Conservation (phyloP, 2,113 vertebrate species). For the Formicarius rufipectus region DNA sequence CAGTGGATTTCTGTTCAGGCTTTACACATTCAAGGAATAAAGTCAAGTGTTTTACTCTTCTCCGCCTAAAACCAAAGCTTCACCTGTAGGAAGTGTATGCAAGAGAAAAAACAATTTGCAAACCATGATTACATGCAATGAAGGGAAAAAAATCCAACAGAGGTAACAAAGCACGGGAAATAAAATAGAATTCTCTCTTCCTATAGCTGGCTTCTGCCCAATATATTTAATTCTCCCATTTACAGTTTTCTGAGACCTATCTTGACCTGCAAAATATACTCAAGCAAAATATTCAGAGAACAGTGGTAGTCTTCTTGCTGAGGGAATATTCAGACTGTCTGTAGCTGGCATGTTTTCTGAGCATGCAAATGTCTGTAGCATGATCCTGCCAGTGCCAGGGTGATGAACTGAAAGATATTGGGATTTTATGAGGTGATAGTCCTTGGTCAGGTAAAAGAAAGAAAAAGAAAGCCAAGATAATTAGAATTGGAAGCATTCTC, state of each 20-base stretch:
- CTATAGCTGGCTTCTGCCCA: background rate
- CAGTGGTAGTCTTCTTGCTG: accelerated
- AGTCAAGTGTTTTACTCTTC: background rate
- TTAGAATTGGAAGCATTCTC: background rate
- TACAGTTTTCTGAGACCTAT: background rate
- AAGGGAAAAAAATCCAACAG: background rate
- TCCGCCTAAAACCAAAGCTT: background rate
- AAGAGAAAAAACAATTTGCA: background rate
- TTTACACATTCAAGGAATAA: background rate
- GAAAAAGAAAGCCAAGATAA: background rate
- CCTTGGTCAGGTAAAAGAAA: background rate
- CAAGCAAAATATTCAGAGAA: background rate
- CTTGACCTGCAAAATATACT: background rate
- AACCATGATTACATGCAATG: accelerated
- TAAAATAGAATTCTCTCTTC: background rate
- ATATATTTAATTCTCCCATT: background rate
- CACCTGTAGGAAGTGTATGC: background rate
- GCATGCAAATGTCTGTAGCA: background rate
- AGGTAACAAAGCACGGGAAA: background rate
- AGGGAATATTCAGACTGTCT: no score
- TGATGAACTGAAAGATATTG: background rate
- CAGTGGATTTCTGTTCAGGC: background rate
- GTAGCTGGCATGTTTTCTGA: background rate
- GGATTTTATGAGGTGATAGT: background rate
- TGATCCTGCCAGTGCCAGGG: background rate